Evolutionary conservation across 23 tunicate species (phyloP).

Genomic region (Styela clava): DNA sequence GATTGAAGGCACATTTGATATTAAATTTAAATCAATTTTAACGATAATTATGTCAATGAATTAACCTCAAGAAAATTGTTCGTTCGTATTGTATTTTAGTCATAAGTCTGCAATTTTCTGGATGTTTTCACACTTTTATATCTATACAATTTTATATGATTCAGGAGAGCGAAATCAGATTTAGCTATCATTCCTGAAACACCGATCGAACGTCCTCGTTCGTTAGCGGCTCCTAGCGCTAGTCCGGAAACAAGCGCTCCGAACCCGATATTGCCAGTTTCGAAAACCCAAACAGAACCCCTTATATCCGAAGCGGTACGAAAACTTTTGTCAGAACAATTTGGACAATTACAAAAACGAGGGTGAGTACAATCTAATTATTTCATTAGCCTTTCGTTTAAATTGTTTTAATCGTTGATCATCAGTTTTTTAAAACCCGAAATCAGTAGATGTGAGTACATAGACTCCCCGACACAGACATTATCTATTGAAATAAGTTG

Average conservation of each 20-base stretch:
- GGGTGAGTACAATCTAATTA: constrained; percentile 51
- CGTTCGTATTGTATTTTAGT: too few species aligned
- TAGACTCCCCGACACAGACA: too few species aligned
- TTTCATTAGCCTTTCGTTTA: background rate
- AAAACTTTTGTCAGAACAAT: constrained; percentile 25
- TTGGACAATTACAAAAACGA: constrained; percentile 28
- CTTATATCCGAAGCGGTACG: constrained; percentile 22
- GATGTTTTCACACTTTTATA: too few species aligned
- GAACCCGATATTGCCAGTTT: constrained; percentile 44
- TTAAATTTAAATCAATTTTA: too few species aligned
- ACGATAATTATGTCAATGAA: too few species aligned
- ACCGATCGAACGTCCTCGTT: constrained; percentile 75
- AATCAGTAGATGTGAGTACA: too few species aligned
- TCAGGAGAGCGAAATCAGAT: constrained; percentile 28
- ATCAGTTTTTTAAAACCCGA: too few species aligned
- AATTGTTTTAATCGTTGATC: too few species aligned
- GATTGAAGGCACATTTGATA: too few species aligned
- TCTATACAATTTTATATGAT: background rate
- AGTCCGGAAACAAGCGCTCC: constrained; percentile 74
- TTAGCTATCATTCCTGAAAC: constrained; percentile 51
- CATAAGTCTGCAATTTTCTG: too few species aligned
- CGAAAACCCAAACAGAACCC: constrained; percentile 29
- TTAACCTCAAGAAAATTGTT: too few species aligned
- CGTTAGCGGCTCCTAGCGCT: constrained; percentile 93
- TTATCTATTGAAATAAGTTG: too few species aligned